phyloP scores from a whole-genome alignment of 2,888 invertebrate species.

The Oasisia sp. region DNA sequence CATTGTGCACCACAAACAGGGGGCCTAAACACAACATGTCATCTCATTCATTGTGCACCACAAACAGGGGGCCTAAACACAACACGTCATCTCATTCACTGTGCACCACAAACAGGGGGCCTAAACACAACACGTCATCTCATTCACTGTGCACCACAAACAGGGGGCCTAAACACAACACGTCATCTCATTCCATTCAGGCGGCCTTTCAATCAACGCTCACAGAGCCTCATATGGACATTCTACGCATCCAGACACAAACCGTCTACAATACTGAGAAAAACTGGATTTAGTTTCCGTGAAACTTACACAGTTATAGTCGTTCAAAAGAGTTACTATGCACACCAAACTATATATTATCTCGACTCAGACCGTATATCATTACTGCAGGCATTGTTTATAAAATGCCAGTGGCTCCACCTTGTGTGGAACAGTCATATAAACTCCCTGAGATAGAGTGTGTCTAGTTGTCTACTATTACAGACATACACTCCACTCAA shows the following conservation, averaged over 20 bases:
- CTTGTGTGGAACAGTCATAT: no score
- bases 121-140: constrained; percentile 45
- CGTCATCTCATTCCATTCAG: background rate
- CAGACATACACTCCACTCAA: no score
- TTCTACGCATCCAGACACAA: background rate
- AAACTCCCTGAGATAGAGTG: no score
- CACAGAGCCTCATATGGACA: background rate
- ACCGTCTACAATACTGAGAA: background rate
- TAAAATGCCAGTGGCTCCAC: no score
- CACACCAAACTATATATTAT: no score
- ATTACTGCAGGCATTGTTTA: no score
- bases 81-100: constrained; percentile 28
- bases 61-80: constrained; percentile 62
- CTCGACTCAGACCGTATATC: no score
- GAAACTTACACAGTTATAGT: no score
- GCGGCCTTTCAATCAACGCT: background rate
- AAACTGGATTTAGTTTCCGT: no score
- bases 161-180: constrained; percentile 55
- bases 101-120: constrained; percentile 63
- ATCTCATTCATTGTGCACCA: constrained; percentile 54
- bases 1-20: constrained; percentile 63
- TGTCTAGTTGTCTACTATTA: no score
- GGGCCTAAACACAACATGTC: constrained; percentile 53
- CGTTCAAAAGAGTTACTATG: no score
- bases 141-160: constrained; percentile 62